Base-by-base conservation (phyloP, 2,888 invertebrate species). In the Laspeyria flexula region DNA sequence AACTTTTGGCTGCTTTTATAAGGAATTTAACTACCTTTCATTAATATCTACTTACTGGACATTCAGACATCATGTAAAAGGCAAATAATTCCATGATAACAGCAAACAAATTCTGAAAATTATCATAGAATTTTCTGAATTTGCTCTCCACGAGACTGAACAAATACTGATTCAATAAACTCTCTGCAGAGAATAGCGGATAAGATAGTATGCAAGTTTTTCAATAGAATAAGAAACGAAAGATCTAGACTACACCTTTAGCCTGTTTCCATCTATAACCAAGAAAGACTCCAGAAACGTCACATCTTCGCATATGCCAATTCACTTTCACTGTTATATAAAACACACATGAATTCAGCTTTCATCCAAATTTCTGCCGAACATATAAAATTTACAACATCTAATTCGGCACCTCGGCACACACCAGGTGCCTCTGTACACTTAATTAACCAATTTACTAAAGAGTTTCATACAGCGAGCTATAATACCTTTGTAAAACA, bases 361-460 rank as follows among this genome's bases (percentile, higher is more conserved):
- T 41, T 10, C 9, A 34, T 13, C 30, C 6, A 31, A 27, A 10
- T 33, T 13, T 35, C 29, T 29, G 39, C 39, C 39, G 21, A 43
- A 34, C 10, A 39, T 10, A 23, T 29, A 31, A 27, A 23, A 13
- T 9, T 23, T 31, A 43, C 25, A 15, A 21, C 40, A 43, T 15
- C 9, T 37, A 37, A 40, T 38, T 18, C 33, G 18, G 37, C 30
- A 37, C n/a, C n/a, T n/a, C n/a, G n/a, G n/a, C n/a, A n/a, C n/a
- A n/a, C n/a, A n/a, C 25, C 51, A 51, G 51, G 25, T 46, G 45
- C 11, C 25, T 1, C 37, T n/a, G 16, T 40, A 18, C 11, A 33
- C 41, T 52, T 45, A 38, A 42, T 46, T 45, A 44, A 50, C 37
- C 31, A 16, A 46, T 46, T 46, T 21, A 37, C 25, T 35, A 13